phyloP scores from a whole-genome alignment of 2,888 invertebrate genomes.

The Siphlonurus alternatus region DNA sequence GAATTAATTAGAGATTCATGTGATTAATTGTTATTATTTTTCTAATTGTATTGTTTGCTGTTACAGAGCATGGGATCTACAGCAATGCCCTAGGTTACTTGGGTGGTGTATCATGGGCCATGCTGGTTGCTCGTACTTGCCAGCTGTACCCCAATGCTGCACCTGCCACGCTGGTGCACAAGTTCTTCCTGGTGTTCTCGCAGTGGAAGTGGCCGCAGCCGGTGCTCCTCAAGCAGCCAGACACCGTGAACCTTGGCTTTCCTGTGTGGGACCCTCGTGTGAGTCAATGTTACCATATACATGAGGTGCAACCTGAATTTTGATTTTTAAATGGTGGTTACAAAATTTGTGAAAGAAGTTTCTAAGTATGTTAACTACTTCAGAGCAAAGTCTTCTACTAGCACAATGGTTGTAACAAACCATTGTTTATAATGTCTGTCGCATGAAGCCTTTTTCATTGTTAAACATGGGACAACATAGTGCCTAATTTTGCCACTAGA shows the following conservation, averaged over 20 bases:
- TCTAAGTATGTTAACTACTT: neutral
- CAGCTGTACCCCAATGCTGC: conserved; percentile 96
- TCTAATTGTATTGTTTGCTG: neutral
- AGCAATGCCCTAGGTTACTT: conserved; percentile 96
- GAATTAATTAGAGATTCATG: neutral
- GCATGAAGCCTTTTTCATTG: no score
- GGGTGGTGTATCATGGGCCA: conserved; percentile 98
- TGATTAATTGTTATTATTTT: neutral
- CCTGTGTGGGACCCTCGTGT: conserved; percentile 96
- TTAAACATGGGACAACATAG: no score
- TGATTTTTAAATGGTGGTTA: neutral
- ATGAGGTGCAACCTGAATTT: neutral
- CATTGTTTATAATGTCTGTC: no score
- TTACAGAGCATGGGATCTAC: conserved; percentile 83
- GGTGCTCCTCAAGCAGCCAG: conserved; percentile 83
- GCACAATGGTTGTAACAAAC: no score
- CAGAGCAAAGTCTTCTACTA: no score
- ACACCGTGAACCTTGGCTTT: conserved; percentile 73
- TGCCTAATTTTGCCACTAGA: no score
- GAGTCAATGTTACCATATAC: conserved; percentile 20
- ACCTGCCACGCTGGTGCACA: conserved; percentile 86
- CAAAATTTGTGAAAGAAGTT: neutral
- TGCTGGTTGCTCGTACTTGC: conserved; percentile 95
- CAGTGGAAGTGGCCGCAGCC: conserved; percentile 99
- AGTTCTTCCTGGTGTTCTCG: conserved; percentile 96